Evolutionary conservation across 2,113 vertebrate species (phyloP).

Genomic region (Kryptolebias marmoratus): DNA sequence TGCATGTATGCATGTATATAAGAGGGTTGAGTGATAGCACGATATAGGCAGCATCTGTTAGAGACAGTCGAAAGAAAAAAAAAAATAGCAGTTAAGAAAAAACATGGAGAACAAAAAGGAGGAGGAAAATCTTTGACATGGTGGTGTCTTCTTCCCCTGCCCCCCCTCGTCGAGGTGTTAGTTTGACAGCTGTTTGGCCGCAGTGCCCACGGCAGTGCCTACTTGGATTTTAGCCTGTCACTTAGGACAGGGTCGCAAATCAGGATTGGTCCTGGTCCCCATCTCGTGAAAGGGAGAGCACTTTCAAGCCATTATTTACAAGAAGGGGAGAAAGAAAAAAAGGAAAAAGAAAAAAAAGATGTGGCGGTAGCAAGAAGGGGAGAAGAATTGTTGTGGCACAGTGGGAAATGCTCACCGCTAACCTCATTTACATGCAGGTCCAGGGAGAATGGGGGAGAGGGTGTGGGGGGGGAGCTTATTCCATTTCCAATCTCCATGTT

Average conservation of each 20-base stretch:
- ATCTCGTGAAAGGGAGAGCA: conserved; percentile 65
- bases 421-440: conserved; percentile 85
- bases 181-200: conserved; percentile 79
- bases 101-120: conserved; percentile 5
- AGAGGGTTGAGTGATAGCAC: conserved; percentile 38
- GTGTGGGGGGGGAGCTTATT: conserved; percentile 71
- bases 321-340: conserved; percentile 25
- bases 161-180: conserved; percentile 60
- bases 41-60: conserved; percentile 44
- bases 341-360: neutral
- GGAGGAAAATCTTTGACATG: conserved; percentile 43
- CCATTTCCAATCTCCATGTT: conserved; percentile 84
- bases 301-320: conserved; percentile 72
- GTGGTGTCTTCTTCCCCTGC: conserved; percentile 53
- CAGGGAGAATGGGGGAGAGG: conserved; percentile 65
- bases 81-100: neutral
- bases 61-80: conserved; percentile 45
- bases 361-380: conserved; percentile 46
- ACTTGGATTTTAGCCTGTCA: conserved; percentile 79
- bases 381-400: conserved; percentile 75
- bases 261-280: conserved; percentile 77
- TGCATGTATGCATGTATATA: conserved; percentile 43
- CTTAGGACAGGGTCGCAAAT: conserved; percentile 81
- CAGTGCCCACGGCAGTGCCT: conserved; percentile 70
- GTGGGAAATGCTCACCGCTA: conserved; percentile 81